These are phyloP conservation scores for Oedothorax gibbosus DNA, from an alignment of 1,140 invertebrate species.

Conservation along the genomic window DNA sequence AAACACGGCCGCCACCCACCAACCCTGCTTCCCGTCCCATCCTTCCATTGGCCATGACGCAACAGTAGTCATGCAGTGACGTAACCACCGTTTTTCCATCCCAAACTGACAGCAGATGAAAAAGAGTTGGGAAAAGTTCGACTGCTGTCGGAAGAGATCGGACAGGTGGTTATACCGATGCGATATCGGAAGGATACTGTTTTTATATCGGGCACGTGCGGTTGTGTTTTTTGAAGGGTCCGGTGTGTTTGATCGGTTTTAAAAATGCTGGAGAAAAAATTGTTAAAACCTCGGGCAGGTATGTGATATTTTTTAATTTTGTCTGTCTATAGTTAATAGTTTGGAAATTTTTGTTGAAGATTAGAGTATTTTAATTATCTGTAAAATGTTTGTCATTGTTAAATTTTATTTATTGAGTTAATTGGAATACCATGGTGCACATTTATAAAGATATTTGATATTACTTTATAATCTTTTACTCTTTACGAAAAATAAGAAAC, in stretches of 20 bases:
- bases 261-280: slow-evolving; percentile 47
- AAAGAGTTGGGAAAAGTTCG: slow-evolving; percentile 48
- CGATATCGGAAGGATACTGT: slow-evolving; percentile 29
- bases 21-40: background rate
- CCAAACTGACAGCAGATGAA: slow-evolving; percentile 54
- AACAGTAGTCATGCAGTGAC: slow-evolving; percentile 49
- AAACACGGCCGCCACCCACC: slow-evolving; percentile 16
- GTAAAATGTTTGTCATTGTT: too few relatives aligned
- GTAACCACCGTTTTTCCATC: slow-evolving; percentile 44
- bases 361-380: too few relatives aligned
- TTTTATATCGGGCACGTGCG: slow-evolving; percentile 9
- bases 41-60: slow-evolving; percentile 53
- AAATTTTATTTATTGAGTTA: too few relatives aligned
- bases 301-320: background rate
- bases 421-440: too few relatives aligned
- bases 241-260: background rate
- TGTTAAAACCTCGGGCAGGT: slow-evolving; percentile 37
- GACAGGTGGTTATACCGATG: slow-evolving; percentile 35
- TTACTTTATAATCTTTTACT: background rate
- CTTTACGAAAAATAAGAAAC: background rate
- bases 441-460: background rate
- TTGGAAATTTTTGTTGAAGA: too few relatives aligned
- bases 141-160: slow-evolving; percentile 38
- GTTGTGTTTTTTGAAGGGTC: slow-evolving; percentile 3
- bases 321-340: too few relatives aligned